Conservation (phyloP, 1,140 invertebrate species). For the Idris sp. region DNA sequence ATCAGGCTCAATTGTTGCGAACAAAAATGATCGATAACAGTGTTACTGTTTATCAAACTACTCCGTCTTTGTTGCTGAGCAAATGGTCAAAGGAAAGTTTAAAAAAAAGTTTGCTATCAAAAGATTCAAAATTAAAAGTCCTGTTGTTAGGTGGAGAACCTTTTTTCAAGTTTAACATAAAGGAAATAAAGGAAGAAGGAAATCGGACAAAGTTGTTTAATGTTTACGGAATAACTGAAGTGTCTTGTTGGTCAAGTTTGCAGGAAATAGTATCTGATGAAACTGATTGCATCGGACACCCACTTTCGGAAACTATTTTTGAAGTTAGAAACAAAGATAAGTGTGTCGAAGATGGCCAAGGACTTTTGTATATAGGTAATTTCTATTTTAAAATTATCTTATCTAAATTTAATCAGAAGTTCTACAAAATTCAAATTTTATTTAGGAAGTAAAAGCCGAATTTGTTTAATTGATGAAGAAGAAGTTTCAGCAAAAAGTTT, state of each 20-base stretch:
- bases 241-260: constrained; percentile 89
- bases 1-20: constrained; percentile 76
- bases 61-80: constrained; percentile 84
- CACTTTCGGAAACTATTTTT: constrained; percentile 82
- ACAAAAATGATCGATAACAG: constrained; percentile 72
- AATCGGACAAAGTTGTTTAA: constrained; percentile 84
- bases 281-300: constrained; percentile 78
- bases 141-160: constrained; percentile 83
- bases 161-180: constrained; percentile 76
- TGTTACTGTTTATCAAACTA: constrained; percentile 86
- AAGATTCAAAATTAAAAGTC: constrained; percentile 78
- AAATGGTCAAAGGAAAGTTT: constrained; percentile 80
- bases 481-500: constrained; percentile 57
- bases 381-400: constrained; percentile 6
- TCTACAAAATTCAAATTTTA: too few species aligned
- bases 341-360: constrained; percentile 72
- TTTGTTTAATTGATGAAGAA: constrained; percentile 82
- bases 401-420: too few species aligned
- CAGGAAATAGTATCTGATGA: constrained; percentile 76
- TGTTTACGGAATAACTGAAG: constrained; percentile 90
- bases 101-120: constrained; percentile 79
- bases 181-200: constrained; percentile 76
- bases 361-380: constrained; percentile 81
- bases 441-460: constrained; percentile 81
- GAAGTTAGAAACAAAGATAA: constrained; percentile 74